A percentile compares a stretch with the other conserved stretches of the same genome.
Evolutionary conservation across 2,797 vertebrate genomes (phyloP).

Genomic region (Cossypha caffra): DNA sequence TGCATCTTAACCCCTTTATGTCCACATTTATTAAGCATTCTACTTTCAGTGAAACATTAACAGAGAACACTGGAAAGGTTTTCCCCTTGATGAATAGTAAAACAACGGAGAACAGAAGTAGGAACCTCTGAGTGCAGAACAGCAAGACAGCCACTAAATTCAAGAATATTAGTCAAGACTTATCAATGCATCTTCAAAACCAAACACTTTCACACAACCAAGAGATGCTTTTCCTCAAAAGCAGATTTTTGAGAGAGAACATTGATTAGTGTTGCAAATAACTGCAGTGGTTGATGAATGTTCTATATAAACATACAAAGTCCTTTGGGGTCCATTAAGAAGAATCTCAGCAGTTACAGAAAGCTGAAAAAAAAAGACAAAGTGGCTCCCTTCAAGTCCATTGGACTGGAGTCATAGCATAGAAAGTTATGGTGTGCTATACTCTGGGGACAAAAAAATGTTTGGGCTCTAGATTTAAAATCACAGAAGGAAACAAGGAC

Average conservation of each 20-base stretch:
- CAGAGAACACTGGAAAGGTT: neutral
- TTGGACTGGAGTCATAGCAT: neutral
- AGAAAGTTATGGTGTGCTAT: neutral
- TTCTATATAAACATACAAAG: neutral
- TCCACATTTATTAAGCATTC: neutral
- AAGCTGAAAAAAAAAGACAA: neutral
- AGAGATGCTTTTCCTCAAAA: neutral
- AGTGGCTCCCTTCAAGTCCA: neutral
- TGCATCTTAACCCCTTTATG: neutral
- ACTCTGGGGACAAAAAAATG: neutral
- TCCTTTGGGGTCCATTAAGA: neutral
- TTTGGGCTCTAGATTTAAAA: neutral
- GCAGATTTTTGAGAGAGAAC: neutral
- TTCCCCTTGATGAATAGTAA: neutral
- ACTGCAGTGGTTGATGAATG: neutral
- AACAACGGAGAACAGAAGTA: neutral
- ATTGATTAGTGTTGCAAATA: neutral
- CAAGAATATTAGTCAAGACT: neutral
- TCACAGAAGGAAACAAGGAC: neutral
- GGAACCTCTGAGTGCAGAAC: neutral
- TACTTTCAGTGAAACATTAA: neutral
- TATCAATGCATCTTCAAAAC: neutral
- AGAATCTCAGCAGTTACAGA: neutral
- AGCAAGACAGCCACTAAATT: neutral
- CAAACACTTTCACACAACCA: neutral